Conservation (phyloP, 2,888 invertebrate species). For the Trichacis sp. region DNA sequence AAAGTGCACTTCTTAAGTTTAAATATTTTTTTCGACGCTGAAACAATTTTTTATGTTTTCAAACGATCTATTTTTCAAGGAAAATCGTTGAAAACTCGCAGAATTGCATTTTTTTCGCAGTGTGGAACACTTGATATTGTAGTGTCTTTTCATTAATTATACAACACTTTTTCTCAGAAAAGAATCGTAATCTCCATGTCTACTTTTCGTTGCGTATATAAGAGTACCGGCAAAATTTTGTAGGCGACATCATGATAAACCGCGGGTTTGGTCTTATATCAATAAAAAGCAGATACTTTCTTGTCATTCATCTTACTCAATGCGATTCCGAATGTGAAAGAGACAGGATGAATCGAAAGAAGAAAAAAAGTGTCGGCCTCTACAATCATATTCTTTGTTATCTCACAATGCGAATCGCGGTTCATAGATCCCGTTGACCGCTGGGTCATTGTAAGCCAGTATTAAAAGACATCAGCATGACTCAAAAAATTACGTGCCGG, state of each 20-base stretch:
- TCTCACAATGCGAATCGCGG: conserved; percentile 48
- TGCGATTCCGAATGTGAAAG: conserved; percentile 10
- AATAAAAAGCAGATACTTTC: conserved; percentile 9
- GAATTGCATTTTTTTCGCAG: no score
- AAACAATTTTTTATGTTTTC: no score
- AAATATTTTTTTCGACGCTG: no score
- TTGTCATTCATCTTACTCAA: conserved; percentile 12
- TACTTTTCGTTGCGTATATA: no score
- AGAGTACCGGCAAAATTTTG: not conserved
- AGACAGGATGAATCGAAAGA: conserved; percentile 38
- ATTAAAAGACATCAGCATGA: conserved; percentile 57
- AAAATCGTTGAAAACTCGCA: no score
- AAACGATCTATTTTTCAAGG: no score
- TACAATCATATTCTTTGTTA: conserved; percentile 43
- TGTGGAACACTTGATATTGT: no score
- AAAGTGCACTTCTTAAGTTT: no score
- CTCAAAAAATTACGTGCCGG: conserved; percentile 64
- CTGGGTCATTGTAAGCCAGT: conserved; percentile 55
- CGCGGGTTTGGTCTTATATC: not conserved
- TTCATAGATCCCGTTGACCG: conserved; percentile 54
- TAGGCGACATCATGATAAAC: conserved; percentile 4
- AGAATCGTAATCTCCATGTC: no score
- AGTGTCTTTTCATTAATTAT: no score
- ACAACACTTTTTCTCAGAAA: no score
- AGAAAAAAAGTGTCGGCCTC: conserved; percentile 36